Evolutionary conservation across 2,888 invertebrate species (phyloP).

Genomic region (Polietes domitor): DNA sequence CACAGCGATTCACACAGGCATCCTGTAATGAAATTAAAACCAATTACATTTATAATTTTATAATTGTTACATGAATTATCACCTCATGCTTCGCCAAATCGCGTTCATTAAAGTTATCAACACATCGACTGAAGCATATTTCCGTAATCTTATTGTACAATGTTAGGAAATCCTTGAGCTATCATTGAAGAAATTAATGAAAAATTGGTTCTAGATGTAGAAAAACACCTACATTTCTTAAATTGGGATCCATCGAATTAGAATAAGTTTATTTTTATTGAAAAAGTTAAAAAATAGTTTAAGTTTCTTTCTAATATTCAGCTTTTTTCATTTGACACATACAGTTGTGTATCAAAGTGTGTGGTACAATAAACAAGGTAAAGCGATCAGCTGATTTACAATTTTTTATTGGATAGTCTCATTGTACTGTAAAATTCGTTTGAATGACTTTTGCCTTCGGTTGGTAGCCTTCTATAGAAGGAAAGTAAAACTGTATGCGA

Average conservation of each 20-base stretch:
- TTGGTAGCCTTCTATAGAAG: no score
- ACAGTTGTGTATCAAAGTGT: no score
- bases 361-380: no score
- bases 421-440: no score
- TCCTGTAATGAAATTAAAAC: constrained; percentile 68
- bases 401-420: no score
- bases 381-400: no score
- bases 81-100: constrained; percentile 75
- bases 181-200: constrained; percentile 19
- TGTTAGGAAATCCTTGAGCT: constrained; percentile 80
- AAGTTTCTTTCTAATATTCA: no score
- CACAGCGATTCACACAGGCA: constrained; percentile 78
- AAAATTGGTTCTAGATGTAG: background rate
- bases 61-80: constrained; percentile 9
- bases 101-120: constrained; percentile 78
- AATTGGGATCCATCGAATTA: constrained; percentile 72
- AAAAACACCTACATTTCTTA: constrained; percentile 71
- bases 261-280: constrained; percentile 19
- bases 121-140: constrained; percentile 78
- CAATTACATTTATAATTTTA: no score
- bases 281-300: constrained; percentile 12
- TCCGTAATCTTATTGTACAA: constrained; percentile 81
- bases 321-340: no score
- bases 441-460: no score
- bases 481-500: no score